These are phyloP conservation scores for Propithecus deckenii DNA, from an alignment of 2,797 vertebrate species.

Conservation along the genomic window DNA sequence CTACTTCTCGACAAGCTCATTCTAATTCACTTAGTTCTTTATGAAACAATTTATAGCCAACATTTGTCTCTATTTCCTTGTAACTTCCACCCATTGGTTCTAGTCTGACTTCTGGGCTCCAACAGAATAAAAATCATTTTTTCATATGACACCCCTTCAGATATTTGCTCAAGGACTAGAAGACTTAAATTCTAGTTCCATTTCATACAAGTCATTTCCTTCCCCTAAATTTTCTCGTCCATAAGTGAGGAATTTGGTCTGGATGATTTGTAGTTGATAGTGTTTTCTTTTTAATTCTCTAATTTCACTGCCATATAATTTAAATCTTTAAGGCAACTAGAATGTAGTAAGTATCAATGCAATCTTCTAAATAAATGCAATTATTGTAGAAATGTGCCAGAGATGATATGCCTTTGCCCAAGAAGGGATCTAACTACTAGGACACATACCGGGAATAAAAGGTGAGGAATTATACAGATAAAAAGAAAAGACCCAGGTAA, in stretches of 20 bases:
- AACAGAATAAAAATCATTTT: background rate
- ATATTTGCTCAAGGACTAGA: conserved; percentile 7
- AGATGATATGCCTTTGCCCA: background rate
- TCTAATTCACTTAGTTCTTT: conserved; percentile 28
- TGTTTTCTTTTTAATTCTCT: conserved; percentile 1
- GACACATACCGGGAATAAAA: background rate
- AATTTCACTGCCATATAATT: conserved; percentile 37
- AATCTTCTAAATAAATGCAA: background rate
- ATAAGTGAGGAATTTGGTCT: background rate
- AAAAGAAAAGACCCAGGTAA: background rate
- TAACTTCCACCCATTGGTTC: background rate
- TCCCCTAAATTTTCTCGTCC: background rate
- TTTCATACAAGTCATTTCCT: background rate
- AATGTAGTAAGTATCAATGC: conserved; percentile 4
- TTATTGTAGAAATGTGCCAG: background rate
- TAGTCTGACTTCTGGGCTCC: background rate
- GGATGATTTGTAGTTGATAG: conserved; percentile 9
- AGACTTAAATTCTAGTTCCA: background rate
- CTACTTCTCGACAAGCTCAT: background rate
- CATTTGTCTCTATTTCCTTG: background rate
- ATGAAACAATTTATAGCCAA: background rate
- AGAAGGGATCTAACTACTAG: background rate
- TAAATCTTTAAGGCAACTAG: conserved; percentile 11
- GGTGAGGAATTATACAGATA: background rate
- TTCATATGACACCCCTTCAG: background rate